Evolutionary conservation across 2,888 invertebrate species (phyloP), one percentile per base, ranked within the genome.

Genomic region (Acleris holmiana): DNA sequence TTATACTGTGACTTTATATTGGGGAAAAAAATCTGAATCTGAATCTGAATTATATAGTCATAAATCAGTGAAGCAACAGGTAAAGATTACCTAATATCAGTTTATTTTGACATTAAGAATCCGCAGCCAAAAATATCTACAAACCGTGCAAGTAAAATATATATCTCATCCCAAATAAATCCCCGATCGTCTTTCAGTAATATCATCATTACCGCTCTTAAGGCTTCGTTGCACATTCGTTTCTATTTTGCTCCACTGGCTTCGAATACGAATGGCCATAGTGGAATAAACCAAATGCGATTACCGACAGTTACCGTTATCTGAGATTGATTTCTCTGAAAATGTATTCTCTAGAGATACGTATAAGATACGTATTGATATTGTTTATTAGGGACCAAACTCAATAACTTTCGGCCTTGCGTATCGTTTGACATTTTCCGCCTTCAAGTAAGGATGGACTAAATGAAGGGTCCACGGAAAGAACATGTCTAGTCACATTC

Each of bases 381-480:
- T 64, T 58, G 58, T 51, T 44, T 54, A 64, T 51, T 46, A 51
- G n/a, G 41, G 40, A 29, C 17, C 53, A 23, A 54, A 54, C 48
- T 58, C 56, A 47, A 55, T 57, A 47, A 41, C n/a, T 23, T 18
- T 13, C 40, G 49, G n/a, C 29, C n/a, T 62, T 29, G 6, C 18
- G 18, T 17, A 4, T 21, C 35, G 40, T 63, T 63, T 53, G 58
- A 47, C 53, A 40, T 46, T 25, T 53, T 46, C 25, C 50, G 46
- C 21, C 44, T 17, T 19, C 21, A 44, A 58, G 58, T 23, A 41
- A 25, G 51, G 63, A 40, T 8, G 29, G 29, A 1, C 29, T 58
- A 54, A 64, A n/a, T n/a, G n/a, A n/a, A n/a, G n/a, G n/a, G n/a
- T n/a, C n/a, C n/a, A n/a, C n/a, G n/a, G n/a, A n/a, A n/a, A n/a